Conservation (phyloP, 2,797 vertebrate species). For the Sebastolobus altivelis region DNA sequence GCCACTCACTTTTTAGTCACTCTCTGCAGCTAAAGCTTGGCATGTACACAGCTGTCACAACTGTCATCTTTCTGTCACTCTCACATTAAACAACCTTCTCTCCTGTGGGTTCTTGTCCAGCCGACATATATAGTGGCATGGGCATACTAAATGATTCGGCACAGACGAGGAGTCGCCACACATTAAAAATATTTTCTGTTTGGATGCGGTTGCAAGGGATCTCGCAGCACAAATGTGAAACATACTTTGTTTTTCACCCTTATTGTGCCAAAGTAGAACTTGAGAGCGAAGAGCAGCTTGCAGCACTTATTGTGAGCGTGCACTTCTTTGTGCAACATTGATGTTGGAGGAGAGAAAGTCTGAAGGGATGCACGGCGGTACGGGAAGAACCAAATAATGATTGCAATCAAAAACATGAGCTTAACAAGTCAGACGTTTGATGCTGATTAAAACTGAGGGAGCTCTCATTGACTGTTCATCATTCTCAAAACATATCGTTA, state of each 20-base stretch:
- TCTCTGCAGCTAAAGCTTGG: constrained; percentile 34
- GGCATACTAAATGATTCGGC: constrained; percentile 22
- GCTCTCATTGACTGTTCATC: neutral
- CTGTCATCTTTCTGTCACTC: constrained; percentile 39
- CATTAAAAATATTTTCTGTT: constrained; percentile 29
- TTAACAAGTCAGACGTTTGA: constrained; percentile 21
- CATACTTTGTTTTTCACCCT: constrained; percentile 53
- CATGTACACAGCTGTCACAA: constrained; percentile 40
- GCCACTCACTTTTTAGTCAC: constrained; percentile 44
- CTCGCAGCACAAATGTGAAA: constrained; percentile 43
- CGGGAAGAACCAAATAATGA: neutral
- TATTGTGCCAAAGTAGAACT: constrained; percentile 40
- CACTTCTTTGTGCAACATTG: constrained; percentile 12
- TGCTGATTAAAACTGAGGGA: constrained; percentile 11
- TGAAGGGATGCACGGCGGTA: neutral
- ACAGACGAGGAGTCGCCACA: constrained; percentile 6
- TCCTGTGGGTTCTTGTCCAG: constrained; percentile 35
- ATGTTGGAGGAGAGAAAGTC: constrained; percentile 19
- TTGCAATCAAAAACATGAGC: constrained; percentile 14
- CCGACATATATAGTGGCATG: neutral
- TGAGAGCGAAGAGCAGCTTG: constrained; percentile 57
- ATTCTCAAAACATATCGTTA: neutral
- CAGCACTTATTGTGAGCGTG: constrained; percentile 29
- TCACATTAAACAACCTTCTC: constrained; percentile 36
- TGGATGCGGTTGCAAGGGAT: constrained; percentile 34